Base-by-base conservation (phyloP, 1,140 invertebrate genomes). In the Galleria mellonella region DNA sequence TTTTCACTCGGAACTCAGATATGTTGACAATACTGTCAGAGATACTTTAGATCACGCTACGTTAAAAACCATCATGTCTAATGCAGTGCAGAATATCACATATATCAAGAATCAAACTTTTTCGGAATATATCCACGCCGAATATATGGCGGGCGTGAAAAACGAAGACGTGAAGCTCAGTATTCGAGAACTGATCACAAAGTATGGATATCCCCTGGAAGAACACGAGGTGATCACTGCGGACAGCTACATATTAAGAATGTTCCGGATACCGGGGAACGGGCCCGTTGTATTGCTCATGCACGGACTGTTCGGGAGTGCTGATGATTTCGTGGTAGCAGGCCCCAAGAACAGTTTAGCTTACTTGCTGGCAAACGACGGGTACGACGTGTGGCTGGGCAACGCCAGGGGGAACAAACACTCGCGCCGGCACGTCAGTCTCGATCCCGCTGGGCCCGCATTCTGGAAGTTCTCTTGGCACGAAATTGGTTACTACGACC, bases 381-480 rank as follows among this genome's bases (percentile, higher is more conserved):
- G 89, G 8, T 91, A 89, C 60, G 91, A 92, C 57, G 89, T 92
- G 1, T 94, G 92, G 92, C 44, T 92, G 47, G 90, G 89, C 0
- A 94, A 94, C 73, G 79, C 83, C 15, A 72, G 92, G 23, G n/a
- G 92, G 7, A 92, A 92, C 48, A 83, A 78, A 1, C 93, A 93
- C 52, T 49, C 90, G 0, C 83, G 82, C 43, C 79, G 81, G 14
- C 91, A 92, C 58, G 51, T 61, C 0, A 68, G 38, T 0, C 61
- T 89, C 10, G 66, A 53, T 38, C 82, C 66, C 0, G 51, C 53
- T 11, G 36, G 17, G 0, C 87, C 89, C 36, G 62, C 58, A 42
- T 89, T 84, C 51, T 87, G 88, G 87, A 66, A 83, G 68, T 83
- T 81, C 66, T 90, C 89, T 38, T 94, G 89, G 66, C 89, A 95